Conservation (phyloP, 2,888 invertebrate genomes). For the Maniola hyperantus region DNA sequence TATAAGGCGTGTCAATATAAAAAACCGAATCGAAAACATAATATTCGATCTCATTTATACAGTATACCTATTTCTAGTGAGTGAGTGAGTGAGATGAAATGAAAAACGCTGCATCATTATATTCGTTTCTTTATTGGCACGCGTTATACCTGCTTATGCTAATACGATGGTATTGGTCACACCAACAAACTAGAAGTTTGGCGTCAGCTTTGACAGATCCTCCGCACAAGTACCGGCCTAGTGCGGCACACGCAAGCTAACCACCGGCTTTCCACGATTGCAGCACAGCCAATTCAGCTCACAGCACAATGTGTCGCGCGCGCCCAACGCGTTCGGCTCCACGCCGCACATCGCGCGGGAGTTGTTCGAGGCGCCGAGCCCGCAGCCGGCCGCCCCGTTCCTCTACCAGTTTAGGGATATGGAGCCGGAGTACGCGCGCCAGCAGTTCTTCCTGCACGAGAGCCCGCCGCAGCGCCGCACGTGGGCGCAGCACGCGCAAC, state of each 20-base stretch:
- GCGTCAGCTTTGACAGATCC: not conserved
- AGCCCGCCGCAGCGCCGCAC: slow-evolving; percentile 84
- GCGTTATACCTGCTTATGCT: too few species aligned
- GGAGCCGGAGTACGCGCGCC: slow-evolving; percentile 68
- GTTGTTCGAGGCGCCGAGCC: slow-evolving; percentile 43
- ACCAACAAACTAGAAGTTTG: too few species aligned
- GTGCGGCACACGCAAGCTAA: slow-evolving; percentile 30
- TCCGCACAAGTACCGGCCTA: not conserved
- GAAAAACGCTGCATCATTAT: too few species aligned
- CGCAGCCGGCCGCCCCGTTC: slow-evolving; percentile 46
- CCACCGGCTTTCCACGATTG: slow-evolving; percentile 43
- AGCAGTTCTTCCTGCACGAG: slow-evolving; percentile 91
- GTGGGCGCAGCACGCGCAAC: slow-evolving; percentile 84
- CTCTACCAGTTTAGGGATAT: slow-evolving; percentile 60
- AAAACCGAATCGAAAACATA: too few species aligned
- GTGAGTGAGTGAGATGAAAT: too few species aligned
- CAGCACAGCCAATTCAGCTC: slow-evolving; percentile 83
- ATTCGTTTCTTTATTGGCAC: too few species aligned
- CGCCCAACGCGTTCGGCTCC: slow-evolving; percentile 68
- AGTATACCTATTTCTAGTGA: too few species aligned
- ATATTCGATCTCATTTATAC: too few species aligned
- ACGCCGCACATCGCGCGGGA: slow-evolving; percentile 74
- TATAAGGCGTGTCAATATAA: too few species aligned
- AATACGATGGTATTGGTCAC: too few species aligned
- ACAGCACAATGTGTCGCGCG: slow-evolving; percentile 76